Evolutionary conservation across 1,140 invertebrate genomes (phyloP), one percentile per base, ranked within the genome.

Genomic region (Trichoplusia ni): DNA sequence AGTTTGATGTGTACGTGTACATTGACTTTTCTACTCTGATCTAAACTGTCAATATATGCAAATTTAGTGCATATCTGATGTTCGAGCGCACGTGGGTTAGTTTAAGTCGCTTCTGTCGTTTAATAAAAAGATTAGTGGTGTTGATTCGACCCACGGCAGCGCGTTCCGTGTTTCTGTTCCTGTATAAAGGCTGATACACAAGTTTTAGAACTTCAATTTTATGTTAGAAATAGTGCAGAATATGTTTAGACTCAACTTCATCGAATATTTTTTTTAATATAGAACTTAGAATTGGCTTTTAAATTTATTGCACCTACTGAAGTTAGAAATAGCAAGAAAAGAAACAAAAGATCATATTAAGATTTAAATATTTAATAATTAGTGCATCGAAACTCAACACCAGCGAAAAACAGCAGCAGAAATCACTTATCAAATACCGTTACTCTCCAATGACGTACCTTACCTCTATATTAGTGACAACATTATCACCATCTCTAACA

Each of bases 21-120:
- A 31, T 51, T 60, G 31, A 58, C 33, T 60, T 67, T 64, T 71
- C 53, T 65, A 33, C 19, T 44, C 54, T 73, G 73, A 71, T 76
- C 67, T 75, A 75, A 76, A 71, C 76, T 78, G 81, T 81, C 82
- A 81, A 83, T 81, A 75, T 77, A 87, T 87, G 83, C 82, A 86
- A 89, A 86, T 84, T 67, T 51, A 13, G 21, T 53, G 23, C 31
- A 60, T 77, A 87, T 89, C 86, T 68, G 82, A 84, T 82, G 69
- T 53, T 61, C 49, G 59, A 29, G 38, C 38, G 80, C 75, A 82
- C 83, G 81, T 84, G 78, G 82, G 83, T 66, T 76, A 85, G 78
- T 75, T 75, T 73, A 67, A 76, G 71, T 75, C 53, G 77, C 78
- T 79, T 61, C 76, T 75, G 82, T 84, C 54, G 80, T 82, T 84